These are phyloP conservation scores for Drosophila ercepeae DNA, from an alignment of 1,140 invertebrate genomes.

Conservation along the genomic window DNA sequence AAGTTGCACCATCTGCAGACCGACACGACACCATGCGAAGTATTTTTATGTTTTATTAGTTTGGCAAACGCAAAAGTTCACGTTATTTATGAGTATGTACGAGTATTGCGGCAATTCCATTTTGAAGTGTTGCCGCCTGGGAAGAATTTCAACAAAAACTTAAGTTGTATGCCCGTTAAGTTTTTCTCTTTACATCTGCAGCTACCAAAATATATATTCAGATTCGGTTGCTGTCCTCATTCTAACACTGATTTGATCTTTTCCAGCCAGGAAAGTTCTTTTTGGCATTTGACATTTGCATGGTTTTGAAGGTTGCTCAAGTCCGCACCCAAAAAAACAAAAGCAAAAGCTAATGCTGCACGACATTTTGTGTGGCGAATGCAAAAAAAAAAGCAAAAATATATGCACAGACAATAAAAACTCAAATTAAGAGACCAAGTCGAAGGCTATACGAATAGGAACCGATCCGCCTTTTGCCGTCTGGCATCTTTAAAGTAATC, in stretches of 20 bases:
- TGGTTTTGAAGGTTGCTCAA: constrained; percentile 67
- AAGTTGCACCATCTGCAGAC: constrained; percentile 39
- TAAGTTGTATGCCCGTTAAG: too few species aligned
- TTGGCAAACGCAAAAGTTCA: constrained; percentile 37
- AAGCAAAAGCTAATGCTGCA: constrained; percentile 48
- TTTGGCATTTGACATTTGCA: constrained; percentile 65
- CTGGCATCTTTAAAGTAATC: background rate
- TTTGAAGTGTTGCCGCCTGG: constrained; percentile 21
- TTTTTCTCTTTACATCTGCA: background rate
- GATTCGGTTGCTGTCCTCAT: background rate
- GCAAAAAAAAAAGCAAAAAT: constrained; percentile 19
- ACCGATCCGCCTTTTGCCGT: constrained; percentile 39
- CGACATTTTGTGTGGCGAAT: constrained; percentile 60
- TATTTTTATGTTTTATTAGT: constrained; percentile 40
- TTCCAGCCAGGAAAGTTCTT: constrained; percentile 61
- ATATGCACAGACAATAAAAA: constrained; percentile 27
- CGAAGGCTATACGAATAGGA: constrained; percentile 46
- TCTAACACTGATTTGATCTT: constrained; percentile 3
- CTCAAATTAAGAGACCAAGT: constrained; percentile 42
- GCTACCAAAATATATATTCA: background rate
- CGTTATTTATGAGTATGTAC: constrained; percentile 49
- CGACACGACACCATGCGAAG: constrained; percentile 40
- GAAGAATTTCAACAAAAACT: constrained; percentile 29
- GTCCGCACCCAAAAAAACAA: constrained; percentile 57
- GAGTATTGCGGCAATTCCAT: constrained; percentile 15